These are phyloP conservation scores for Ophion slaviceki DNA, from an alignment of 2,888 invertebrate species.

Conservation along the genomic window DNA sequence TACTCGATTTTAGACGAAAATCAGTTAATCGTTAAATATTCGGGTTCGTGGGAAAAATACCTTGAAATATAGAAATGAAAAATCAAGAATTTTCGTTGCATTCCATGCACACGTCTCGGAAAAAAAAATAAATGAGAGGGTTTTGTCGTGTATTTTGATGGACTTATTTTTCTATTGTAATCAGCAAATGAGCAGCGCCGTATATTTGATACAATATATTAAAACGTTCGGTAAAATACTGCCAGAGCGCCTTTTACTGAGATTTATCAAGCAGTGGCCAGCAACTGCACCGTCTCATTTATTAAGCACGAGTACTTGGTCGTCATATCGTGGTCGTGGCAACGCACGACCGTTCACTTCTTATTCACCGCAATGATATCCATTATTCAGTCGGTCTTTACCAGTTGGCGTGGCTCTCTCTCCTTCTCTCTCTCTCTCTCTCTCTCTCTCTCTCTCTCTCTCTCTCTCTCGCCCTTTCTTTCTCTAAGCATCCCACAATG, in stretches of 20 bases:
- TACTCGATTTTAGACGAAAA: no score
- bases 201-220: neutral
- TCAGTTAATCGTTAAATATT: no score
- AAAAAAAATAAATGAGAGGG: no score
- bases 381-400: conserved; percentile 60
- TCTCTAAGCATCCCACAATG: conserved; percentile 53
- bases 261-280: neutral
- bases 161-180: neutral
- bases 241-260: neutral
- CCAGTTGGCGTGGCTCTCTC: conserved; percentile 44
- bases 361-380: conserved; percentile 60
- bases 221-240: neutral
- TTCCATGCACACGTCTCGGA: no score
- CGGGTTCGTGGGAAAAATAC: no score
- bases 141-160: no score
- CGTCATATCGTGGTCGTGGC: conserved; percentile 42
- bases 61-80: no score
- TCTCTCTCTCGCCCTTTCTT: neutral
- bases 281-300: conserved; percentile 14
- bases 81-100: no score
- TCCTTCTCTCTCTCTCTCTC: conserved; percentile 20
- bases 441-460: neutral
- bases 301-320: conserved; percentile 15
- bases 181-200: neutral
- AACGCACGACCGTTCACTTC: conserved; percentile 48